Percentiles rank a stretch among this genome's conserved stretches.
Evolutionary conservation across 1,140 invertebrate genomes (phyloP).

Genomic region (Papilio aristodemus): DNA sequence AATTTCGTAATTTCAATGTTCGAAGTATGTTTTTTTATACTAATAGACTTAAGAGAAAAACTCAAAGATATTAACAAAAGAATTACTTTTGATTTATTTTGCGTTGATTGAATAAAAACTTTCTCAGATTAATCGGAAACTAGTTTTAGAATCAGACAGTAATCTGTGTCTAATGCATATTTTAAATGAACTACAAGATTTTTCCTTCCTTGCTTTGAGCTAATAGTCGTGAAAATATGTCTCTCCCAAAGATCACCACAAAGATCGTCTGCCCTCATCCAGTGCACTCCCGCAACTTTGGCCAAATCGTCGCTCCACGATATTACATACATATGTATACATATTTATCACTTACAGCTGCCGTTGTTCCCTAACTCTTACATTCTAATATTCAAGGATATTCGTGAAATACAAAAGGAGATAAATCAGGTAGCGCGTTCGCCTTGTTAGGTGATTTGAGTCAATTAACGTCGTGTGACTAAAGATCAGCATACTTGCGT

Average conservation of each 20-base stretch:
- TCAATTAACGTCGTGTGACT: constrained; percentile 2
- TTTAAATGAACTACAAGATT: too few relatives aligned
- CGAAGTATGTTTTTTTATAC: background rate
- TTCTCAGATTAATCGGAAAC: too few relatives aligned
- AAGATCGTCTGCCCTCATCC: too few relatives aligned
- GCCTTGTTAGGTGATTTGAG: constrained; percentile 20
- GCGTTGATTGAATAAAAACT: too few relatives aligned
- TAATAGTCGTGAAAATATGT: too few relatives aligned
- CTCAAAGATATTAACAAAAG: background rate
- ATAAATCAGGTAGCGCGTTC: constrained; percentile 27
- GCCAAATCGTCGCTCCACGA: too few relatives aligned
- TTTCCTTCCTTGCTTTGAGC: too few relatives aligned
- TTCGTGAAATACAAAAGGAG: constrained; percentile 28
- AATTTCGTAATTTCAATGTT: background rate
- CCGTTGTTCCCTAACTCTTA: constrained; percentile 24
- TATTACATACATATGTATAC: background rate
- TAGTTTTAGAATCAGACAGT: too few relatives aligned
- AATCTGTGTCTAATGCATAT: too few relatives aligned
- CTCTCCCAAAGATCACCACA: too few relatives aligned
- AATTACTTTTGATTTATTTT: too few relatives aligned
- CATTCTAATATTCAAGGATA: constrained; percentile 31
- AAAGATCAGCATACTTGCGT: constrained; percentile 8
- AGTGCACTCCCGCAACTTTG: too few relatives aligned
- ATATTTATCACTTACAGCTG: background rate
- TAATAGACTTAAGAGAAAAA: background rate